phyloP scores from a whole-genome alignment of 2,888 invertebrate species.

The Heliconius hortense region DNA sequence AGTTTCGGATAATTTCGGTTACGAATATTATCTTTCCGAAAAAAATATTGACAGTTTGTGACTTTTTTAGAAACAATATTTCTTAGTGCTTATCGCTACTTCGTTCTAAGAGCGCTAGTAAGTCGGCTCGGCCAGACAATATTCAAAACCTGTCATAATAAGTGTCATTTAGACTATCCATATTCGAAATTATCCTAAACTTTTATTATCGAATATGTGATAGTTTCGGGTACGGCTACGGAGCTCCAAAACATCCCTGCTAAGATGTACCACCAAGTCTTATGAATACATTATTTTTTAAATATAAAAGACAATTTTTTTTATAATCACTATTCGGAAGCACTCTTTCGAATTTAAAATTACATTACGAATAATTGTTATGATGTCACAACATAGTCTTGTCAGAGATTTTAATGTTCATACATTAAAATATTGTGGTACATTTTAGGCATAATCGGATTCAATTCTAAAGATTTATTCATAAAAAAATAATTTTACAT shows the following conservation, averaged over 20 bases:
- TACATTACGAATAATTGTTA: slow-evolving; percentile 1
- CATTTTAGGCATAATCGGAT: slow-evolving; percentile 5
- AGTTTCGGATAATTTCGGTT: neutral
- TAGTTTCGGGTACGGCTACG: neutral
- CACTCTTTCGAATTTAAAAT: slow-evolving; percentile 8
- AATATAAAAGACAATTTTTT: slow-evolving; percentile 3
- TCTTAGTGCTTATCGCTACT: neutral
- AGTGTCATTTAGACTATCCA: neutral
- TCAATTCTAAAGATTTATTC: neutral
- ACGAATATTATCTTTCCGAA: neutral
- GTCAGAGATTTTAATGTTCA: neutral
- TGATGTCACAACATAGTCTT: neutral
- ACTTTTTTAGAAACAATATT: too few relatives aligned
- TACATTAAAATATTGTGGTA: neutral
- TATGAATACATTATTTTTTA: slow-evolving; percentile 1
- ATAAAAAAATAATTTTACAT: neutral
- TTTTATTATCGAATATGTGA: too few relatives aligned
- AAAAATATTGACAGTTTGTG: too few relatives aligned
- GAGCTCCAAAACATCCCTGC: neutral
- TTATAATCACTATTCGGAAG: slow-evolving; percentile 5
- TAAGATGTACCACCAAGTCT: neutral
- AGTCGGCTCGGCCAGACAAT: neutral
- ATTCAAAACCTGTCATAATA: too few relatives aligned
- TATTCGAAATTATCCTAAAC: too few relatives aligned
- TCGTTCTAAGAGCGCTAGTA: neutral